Conservation (phyloP, 2,113 vertebrate genomes). For the Alosa alosa region DNA sequence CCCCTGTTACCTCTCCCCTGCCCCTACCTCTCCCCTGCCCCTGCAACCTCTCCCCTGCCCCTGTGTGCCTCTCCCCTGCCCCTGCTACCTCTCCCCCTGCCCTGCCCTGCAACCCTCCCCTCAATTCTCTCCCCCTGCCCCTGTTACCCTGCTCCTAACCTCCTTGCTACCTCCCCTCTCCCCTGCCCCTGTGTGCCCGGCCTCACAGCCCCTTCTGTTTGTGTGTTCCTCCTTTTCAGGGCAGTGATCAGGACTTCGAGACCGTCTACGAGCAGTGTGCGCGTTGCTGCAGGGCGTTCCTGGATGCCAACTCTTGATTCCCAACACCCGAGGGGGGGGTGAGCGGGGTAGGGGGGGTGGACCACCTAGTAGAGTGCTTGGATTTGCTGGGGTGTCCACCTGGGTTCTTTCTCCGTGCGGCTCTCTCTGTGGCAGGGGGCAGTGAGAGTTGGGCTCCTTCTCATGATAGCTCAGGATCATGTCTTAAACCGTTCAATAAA, state of each 20-base stretch:
- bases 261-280: conserved; percentile 81
- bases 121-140: too few relatives aligned
- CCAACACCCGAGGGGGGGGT: not conserved
- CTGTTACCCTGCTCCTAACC: not conserved
- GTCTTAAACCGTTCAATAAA: conserved; percentile 10
- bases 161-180: too few relatives aligned
- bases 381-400: not conserved
- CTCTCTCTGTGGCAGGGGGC: not conserved
- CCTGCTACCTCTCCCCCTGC: too few relatives aligned
- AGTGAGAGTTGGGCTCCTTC: not conserved
- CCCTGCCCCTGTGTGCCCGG: not conserved
- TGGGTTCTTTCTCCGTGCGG: not conserved
- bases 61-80: too few relatives aligned
- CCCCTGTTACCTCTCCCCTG: too few relatives aligned
- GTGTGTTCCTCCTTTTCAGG: conserved; percentile 71
- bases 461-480: not conserved
- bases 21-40: too few relatives aligned
- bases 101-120: too few relatives aligned
- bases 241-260: conserved; percentile 82
- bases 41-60: too few relatives aligned
- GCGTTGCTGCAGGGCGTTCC: conserved; percentile 82
- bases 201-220: conserved; percentile 9
- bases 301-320: conserved; percentile 71
- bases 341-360: not conserved
- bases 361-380: not conserved